phyloP scores from a whole-genome alignment of 2,113 vertebrate species.

The Ictalurus furcatus region DNA sequence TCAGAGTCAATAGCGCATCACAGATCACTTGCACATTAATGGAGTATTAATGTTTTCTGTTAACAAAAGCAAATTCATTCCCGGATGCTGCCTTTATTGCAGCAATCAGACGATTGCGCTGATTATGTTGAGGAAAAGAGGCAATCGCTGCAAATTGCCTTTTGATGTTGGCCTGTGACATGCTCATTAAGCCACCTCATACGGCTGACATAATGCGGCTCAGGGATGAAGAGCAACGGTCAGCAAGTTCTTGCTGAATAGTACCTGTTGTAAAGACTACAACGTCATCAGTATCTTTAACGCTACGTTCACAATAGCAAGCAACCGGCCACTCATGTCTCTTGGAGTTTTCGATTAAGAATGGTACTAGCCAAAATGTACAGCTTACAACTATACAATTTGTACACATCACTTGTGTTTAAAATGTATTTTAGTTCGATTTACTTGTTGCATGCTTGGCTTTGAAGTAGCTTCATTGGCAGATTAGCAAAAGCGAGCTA shows the following conservation, averaged over 20 bases:
- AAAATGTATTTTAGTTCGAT: too few relatives aligned
- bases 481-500: neutral
- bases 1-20: slow-evolving; percentile 31
- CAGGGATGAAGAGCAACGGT: neutral
- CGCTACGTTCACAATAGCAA: neutral
- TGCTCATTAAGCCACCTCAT: slow-evolving; percentile 5
- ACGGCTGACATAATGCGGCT: neutral
- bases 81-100: slow-evolving; percentile 17
- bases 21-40: slow-evolving; percentile 31
- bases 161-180: slow-evolving; percentile 26
- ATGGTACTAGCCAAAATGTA: neutral
- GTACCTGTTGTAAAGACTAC: neutral
- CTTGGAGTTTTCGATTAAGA: neutral
- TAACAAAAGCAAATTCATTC: slow-evolving; percentile 34
- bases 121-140: slow-evolving; percentile 21
- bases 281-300: neutral
- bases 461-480: neutral
- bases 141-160: slow-evolving; percentile 25
- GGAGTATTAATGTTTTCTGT: slow-evolving; percentile 32
- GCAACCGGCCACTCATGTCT: neutral
- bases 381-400: neutral
- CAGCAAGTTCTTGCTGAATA: neutral
- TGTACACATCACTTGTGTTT: neutral
- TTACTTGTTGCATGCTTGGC: neutral
- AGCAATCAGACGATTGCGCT: slow-evolving; percentile 5